A percentile compares a stretch with the other conserved stretches of the same genome.
Evolutionary conservation across 2,797 vertebrate species (phyloP).

Genomic region (Pseudomugil tenellus): DNA sequence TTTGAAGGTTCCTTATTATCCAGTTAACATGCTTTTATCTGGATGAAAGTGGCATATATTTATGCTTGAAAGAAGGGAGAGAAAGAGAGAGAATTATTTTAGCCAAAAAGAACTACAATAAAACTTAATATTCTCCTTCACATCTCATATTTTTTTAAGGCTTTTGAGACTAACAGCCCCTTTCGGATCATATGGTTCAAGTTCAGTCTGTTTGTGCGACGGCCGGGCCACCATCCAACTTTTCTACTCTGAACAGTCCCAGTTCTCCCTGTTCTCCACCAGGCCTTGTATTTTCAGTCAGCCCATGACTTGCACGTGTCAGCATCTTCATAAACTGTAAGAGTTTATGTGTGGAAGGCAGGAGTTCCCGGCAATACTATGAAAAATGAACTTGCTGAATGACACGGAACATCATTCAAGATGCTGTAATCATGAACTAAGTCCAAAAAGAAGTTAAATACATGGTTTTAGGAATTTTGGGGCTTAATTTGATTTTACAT

Average conservation of each 20-base stretch:
- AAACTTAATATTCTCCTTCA: too few species aligned
- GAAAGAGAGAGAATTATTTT: too few species aligned
- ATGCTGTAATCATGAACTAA: neutral
- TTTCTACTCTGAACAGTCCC: conserved; percentile 24
- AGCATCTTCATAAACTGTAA: conserved; percentile 52
- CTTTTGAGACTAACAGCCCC: too few species aligned
- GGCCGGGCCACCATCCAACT: conserved; percentile 58
- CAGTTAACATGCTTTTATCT: too few species aligned
- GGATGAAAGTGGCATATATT: too few species aligned
- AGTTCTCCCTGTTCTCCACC: conserved; percentile 31
- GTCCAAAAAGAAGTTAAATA: neutral
- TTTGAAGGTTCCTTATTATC: too few species aligned
- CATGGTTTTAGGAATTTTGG: neutral
- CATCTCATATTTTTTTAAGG: too few species aligned
- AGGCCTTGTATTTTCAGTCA: conserved; percentile 50
- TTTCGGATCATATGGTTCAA: conserved; percentile 44
- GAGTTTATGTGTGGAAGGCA: conserved; percentile 33
- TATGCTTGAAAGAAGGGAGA: too few species aligned
- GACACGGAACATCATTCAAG: conserved; percentile 15
- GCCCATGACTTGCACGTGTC: conserved; percentile 45
- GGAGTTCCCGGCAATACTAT: conserved; percentile 13
- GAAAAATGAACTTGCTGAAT: conserved; percentile 35
- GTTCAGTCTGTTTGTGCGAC: conserved; percentile 61
- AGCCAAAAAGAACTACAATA: too few species aligned
- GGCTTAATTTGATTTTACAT: neutral